Base-by-base conservation (phyloP, 1,140 invertebrate genomes). In the Coptotermes formosanus region DNA sequence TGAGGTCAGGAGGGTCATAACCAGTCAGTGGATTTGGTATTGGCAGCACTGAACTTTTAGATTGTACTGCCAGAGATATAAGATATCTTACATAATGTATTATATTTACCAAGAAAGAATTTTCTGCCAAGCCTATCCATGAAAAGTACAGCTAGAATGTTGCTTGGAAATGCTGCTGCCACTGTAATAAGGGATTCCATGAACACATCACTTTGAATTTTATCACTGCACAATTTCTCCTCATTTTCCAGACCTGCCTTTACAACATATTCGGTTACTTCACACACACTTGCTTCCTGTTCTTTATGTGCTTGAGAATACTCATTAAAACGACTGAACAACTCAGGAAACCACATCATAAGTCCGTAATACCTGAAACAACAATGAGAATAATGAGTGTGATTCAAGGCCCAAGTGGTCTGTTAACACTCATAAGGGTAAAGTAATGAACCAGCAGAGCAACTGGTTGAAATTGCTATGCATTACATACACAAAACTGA, bases 281-380 rank as follows among this genome's bases (percentile, higher is more conserved):
- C 90, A 88, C 96, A 97, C 59, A 97, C 95, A 85, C 94, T 94
- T 0, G 96, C 95, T 81, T 92, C 92, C 86, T 93, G 88, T 81
- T 89, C 88, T 0, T 91, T 91, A 86, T 92, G 90, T 64, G 91
- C 92, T 55, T 93, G 92, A 85, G 94, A 93, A 90, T 93, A 97
- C 89, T 95, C 95, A 89, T 97, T 95, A 89, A 97, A 97, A 82
- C 96, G 95, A 90, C 96, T 96, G 91, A 97, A 97, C 87, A 97
- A 93, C 91, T 97, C 96, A 0, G 96, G 96, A 91, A 97, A 97
- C 96, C 96, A 97, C 95, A 97, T 96, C 96, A 97, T 96, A 38
- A 97, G 91, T 83, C 96, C 96, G 89, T 97, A 97, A 89, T 97
- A 97, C 87, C 95, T 95, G 89, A 16, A 90, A 89, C 30, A 86